Base-by-base conservation (phyloP, 2,797 vertebrate genomes). In the Agapornis canus region DNA sequence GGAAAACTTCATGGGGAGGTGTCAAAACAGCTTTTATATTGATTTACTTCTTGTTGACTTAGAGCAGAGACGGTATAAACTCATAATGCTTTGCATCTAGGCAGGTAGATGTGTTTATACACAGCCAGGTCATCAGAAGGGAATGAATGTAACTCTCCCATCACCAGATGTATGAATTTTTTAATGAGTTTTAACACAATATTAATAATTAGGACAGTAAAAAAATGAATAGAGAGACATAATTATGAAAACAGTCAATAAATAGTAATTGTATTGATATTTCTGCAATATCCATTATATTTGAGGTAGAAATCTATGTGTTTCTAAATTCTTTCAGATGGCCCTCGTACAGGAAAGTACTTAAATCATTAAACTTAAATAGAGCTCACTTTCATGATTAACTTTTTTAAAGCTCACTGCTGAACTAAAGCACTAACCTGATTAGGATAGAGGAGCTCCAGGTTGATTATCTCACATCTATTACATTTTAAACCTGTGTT, bases 31-130 rank as follows among this genome's bases (percentile, higher is more conserved):
- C 45, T 96, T 86, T 1, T 10, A 42, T 86, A 94, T 78, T 91
- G 92, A 91, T 94, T 96, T 96, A 94, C 82, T 29, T 91, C 82
- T 87, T 89, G 82, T 81, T 91, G 87, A 71, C 79, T 95, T 83
- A 68, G 45, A 86, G 49, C 61, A 94, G 79, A 89, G 84, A 52
- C 57, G 86, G 76, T 52, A 43, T 21, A 88, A 92, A 88, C 72
- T 89, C 71, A 27, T 1, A 49, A 43, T 51, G 35, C 35, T 94
- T 69, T 83, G 29, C 65, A 86, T 42, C 85, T 86, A 86, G 61
- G 42, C 76, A 89, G 92, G 89, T 92, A 91, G 45, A 21, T 75
- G 49, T 86, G 69, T 75, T 86, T 94, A 51, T 26, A 71, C 66
- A 47, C 60, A 91, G 27, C 13, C 35, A 78, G 71, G 25, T 51